phyloP scores from a whole-genome alignment of 2,888 invertebrate genomes.

The Lasioglossum calceatum region DNA sequence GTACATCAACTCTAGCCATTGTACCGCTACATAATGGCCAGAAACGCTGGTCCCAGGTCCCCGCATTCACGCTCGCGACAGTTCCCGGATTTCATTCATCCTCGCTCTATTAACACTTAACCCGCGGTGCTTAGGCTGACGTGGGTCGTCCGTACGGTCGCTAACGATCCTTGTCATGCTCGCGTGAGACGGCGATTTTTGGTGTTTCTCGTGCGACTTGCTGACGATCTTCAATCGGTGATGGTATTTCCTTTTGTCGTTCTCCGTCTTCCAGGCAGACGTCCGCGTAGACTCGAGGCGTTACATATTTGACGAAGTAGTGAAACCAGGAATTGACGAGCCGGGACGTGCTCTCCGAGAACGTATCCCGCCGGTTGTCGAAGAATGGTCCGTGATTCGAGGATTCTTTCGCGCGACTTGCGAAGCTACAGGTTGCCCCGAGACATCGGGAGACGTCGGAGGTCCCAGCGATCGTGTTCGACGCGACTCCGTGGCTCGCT shows the following conservation, averaged over 20 bases:
- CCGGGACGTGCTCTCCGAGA: neutral
- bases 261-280: neutral
- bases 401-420: constrained; percentile 31
- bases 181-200: neutral
- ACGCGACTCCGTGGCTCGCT: constrained; percentile 27
- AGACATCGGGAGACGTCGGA: neutral
- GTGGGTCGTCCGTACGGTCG: neutral
- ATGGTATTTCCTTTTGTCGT: neutral
- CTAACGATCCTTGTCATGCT: neutral
- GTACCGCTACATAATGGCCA: neutral
- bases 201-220: no score
- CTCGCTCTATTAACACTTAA: constrained; percentile 27
- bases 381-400: neutral
- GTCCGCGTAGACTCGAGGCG: neutral
- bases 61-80: constrained; percentile 4
- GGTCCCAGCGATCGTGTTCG: neutral
- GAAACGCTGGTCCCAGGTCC: neutral
- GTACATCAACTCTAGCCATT: constrained; percentile 3
- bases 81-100: constrained; percentile 10
- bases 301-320: neutral
- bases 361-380: neutral
- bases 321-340: neutral
- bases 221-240: no score
- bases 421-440: constrained; percentile 64
- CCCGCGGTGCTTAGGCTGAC: constrained; percentile 7